Conservation (phyloP, 2,113 vertebrate species). For the Phyllostomus discolor region DNA sequence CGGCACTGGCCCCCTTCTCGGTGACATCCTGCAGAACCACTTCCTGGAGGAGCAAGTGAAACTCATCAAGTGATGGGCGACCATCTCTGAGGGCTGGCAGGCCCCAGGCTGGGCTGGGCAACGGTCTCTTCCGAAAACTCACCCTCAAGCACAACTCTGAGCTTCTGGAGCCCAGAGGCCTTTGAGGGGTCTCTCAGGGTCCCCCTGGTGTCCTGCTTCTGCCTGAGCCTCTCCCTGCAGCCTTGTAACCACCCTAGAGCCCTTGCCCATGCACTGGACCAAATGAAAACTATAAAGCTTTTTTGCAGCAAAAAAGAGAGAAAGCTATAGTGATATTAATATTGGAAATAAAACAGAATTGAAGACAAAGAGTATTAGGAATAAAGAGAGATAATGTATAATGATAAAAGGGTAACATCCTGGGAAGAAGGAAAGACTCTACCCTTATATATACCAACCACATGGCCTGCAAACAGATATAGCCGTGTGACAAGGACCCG, state of each 20-base stretch:
- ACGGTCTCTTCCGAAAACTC: neutral
- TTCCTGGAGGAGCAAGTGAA: neutral
- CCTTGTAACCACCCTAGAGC: neutral
- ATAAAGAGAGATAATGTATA: neutral
- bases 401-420: neutral
- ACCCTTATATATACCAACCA: neutral
- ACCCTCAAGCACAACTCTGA: neutral
- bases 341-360: neutral
- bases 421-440: neutral
- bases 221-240: neutral
- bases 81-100: neutral
- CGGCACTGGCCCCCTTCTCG: neutral
- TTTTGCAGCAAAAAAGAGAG: neutral
- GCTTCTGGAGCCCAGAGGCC: neutral
- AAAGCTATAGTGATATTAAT: neutral
- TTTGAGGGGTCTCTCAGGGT: neutral
- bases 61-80: neutral
- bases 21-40: neutral
- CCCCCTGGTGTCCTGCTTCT: neutral
- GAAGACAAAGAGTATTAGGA: neutral
- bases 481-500: neutral
- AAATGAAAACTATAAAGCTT: neutral
- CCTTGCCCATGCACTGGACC: neutral
- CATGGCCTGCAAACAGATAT: neutral
- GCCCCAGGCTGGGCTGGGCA: neutral